These are phyloP conservation scores for Caenorhabditis macrosperma DNA, from an alignment of 2,888 invertebrate species.

Conservation along the genomic window DNA sequence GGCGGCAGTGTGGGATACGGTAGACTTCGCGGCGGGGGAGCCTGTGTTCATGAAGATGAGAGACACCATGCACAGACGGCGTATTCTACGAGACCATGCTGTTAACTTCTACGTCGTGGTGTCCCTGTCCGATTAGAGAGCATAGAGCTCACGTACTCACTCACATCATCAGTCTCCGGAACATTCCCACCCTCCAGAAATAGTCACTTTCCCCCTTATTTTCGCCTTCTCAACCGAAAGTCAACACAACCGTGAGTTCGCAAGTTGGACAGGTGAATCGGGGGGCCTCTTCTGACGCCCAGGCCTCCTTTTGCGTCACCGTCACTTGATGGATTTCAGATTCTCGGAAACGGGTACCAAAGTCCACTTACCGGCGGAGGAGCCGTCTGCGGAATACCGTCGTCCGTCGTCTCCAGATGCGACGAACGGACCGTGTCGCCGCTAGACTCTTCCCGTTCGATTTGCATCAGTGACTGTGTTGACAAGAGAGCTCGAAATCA, in stretches of 20 bases:
- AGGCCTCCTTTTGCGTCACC: not conserved
- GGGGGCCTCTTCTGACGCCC: too few relatives aligned
- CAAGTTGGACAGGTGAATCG: constrained; percentile 8
- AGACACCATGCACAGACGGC: not conserved
- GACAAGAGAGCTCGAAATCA: not conserved
- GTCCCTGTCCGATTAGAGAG: too few relatives aligned
- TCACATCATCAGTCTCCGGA: not conserved
- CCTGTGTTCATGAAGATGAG: not conserved
- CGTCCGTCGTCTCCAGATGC: not conserved
- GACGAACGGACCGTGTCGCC: not conserved
- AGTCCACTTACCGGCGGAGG: not conserved
- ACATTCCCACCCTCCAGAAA: not conserved
- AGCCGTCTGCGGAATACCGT: not conserved
- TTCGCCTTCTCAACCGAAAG: not conserved
- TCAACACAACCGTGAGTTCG: not conserved
- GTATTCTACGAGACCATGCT: too few relatives aligned
- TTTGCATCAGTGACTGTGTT: not conserved
- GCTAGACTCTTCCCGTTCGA: not conserved
- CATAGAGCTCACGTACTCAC: too few relatives aligned
- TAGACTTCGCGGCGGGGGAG: not conserved
- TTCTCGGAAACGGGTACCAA: not conserved
- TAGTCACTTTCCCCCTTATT: not conserved
- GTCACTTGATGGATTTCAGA: not conserved
- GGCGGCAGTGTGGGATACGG: constrained; percentile 12
- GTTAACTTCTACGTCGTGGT: too few relatives aligned